A percentile compares a stretch with the other conserved stretches of the same genome.
phyloP scores from a whole-genome alignment of 2,113 vertebrate species.

The Sylvia atricapilla region DNA sequence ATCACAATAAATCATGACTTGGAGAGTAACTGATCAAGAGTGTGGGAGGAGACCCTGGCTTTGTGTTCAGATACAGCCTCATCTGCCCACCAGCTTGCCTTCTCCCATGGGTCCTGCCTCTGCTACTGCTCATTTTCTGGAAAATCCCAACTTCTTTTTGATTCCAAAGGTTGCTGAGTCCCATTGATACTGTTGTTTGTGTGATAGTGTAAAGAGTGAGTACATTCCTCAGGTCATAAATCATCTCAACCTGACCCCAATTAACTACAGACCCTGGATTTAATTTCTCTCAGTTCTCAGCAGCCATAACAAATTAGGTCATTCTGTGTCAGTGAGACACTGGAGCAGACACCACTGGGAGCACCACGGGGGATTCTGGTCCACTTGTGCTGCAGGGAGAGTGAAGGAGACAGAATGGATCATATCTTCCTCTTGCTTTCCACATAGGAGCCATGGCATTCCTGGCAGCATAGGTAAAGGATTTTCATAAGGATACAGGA shows the following conservation, averaged over 20 bases:
- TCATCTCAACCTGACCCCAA: conserved; percentile 63
- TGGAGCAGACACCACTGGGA: conserved; percentile 29
- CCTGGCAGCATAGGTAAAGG: not conserved
- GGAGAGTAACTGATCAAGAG: conserved; percentile 39
- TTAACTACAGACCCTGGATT: conserved; percentile 66
- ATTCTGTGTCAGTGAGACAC: conserved; percentile 49
- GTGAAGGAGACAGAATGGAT: not conserved
- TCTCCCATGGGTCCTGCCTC: not conserved
- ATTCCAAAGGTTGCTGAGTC: not conserved
- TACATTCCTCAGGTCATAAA: conserved; percentile 69
- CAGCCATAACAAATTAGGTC: conserved; percentile 78
- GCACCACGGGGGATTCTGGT: not conserved
- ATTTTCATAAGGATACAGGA: not conserved
- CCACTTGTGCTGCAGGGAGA: not conserved
- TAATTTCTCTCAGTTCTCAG: conserved; percentile 23
- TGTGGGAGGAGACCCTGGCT: not conserved
- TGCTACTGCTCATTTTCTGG: not conserved
- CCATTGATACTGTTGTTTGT: conserved; percentile 21
- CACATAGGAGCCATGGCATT: not conserved
- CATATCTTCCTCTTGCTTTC: not conserved
- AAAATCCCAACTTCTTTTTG: not conserved
- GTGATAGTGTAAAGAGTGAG: not conserved
- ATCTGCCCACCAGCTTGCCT: not conserved
- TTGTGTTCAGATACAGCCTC: not conserved
- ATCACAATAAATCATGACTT: conserved; percentile 66